Evolutionary conservation across 1,140 invertebrate genomes (phyloP).

Genomic region (Drosophila lacteicornis): DNA sequence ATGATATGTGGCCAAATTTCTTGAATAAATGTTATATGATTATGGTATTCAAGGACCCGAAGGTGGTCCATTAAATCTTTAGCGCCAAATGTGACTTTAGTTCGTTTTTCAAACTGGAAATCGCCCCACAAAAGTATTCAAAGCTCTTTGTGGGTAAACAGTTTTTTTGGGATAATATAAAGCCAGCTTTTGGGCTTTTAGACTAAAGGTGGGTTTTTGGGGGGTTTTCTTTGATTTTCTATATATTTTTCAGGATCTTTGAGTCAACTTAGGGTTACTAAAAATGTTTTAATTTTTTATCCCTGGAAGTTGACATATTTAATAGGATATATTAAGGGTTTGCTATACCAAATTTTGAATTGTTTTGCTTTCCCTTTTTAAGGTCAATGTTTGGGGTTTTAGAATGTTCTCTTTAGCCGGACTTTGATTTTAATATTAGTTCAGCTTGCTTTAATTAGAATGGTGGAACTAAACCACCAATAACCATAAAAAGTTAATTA

Average conservation of each 20-base stretch:
- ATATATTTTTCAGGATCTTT: not conserved
- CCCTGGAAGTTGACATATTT: not conserved
- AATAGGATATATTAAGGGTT: too few relatives aligned
- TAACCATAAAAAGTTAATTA: constrained; percentile 16
- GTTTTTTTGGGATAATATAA: not conserved
- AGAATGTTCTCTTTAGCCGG: not conserved
- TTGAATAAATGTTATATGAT: constrained; percentile 63
- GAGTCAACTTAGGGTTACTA: not conserved
- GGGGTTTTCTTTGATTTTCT: not conserved
- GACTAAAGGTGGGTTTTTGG: not conserved
- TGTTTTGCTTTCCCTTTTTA: not conserved
- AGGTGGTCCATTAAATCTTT: constrained; percentile 22
- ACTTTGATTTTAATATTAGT: not conserved
- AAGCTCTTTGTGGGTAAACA: fast-evolving
- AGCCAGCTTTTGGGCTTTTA: constrained; percentile 49
- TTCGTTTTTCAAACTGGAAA: not conserved
- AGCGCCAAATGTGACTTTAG: constrained; percentile 1
- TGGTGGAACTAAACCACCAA: not conserved
- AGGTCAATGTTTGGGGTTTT: not conserved
- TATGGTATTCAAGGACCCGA: constrained; percentile 46
- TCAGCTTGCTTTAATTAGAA: not conserved
- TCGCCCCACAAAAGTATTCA: constrained; percentile 47
- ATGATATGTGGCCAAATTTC: constrained; percentile 53
- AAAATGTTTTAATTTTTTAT: not conserved
- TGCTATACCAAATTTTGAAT: not conserved